Percentiles rank a stretch among this genome's conserved stretches.
These are phyloP conservation scores for Leuciscus idus DNA, from an alignment of 2,113 vertebrate species.

Conservation along the genomic window DNA sequence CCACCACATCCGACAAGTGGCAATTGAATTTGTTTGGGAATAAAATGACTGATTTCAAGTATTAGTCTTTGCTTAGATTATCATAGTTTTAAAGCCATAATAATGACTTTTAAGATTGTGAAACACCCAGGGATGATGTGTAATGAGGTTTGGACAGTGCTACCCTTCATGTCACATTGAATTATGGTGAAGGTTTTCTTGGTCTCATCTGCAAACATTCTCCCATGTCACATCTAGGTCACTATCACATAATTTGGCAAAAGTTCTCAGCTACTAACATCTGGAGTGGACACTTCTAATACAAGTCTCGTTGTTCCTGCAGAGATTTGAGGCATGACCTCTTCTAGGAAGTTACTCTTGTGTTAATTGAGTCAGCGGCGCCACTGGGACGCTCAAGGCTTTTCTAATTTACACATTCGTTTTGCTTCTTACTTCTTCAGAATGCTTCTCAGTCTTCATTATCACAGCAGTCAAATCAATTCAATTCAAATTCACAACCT, in stretches of 20 bases:
- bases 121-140: neutral
- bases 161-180: neutral
- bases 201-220: neutral
- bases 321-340: neutral
- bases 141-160: neutral
- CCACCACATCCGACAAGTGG: too few species aligned
- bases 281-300: neutral
- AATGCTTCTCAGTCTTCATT: neutral
- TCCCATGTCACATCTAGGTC: neutral
- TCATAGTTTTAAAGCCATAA: neutral
- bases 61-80: neutral
- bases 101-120: neutral
- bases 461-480: constrained; percentile 9
- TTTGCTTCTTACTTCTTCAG: neutral
- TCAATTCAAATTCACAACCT: constrained; percentile 14
- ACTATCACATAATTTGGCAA: neutral
- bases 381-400: neutral
- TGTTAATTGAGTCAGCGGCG: neutral
- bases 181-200: neutral
- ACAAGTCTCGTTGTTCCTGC: neutral
- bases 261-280: neutral
- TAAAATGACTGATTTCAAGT: too few species aligned
- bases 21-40: too few species aligned
- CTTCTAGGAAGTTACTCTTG: neutral
- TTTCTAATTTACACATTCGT: constrained; percentile 27